These are phyloP conservation scores for Monomorium pharaonis DNA, from an alignment of 1,140 invertebrate species.

Conservation along the genomic window DNA sequence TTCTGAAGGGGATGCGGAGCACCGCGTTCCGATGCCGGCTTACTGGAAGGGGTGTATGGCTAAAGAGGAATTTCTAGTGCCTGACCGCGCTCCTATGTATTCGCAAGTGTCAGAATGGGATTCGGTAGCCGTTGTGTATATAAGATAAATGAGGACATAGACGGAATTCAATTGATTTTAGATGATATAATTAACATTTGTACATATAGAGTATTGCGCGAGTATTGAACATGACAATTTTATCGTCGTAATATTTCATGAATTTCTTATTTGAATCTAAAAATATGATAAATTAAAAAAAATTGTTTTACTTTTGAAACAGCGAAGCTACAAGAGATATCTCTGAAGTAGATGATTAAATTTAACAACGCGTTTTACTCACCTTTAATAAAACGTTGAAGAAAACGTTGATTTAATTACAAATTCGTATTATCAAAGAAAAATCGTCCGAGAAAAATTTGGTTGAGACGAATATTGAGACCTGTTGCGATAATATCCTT, in stretches of 20 bases:
- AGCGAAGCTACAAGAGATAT: not conserved
- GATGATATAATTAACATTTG: slow-evolving; percentile 1
- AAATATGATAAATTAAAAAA: not conserved
- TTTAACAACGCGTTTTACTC: not conserved
- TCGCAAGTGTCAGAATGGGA: not conserved
- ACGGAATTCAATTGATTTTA: not conserved
- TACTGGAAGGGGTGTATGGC: slow-evolving; percentile 41
- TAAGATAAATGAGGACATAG: not conserved
- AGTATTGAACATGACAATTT: slow-evolving; percentile 1
- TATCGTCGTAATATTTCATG: not conserved
- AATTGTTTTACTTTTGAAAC: not conserved
- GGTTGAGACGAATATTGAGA: not conserved
- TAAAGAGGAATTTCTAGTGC: slow-evolving; percentile 62
- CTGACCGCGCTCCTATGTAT: not conserved
- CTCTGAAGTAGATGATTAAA: not conserved
- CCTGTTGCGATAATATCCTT: too few species aligned
- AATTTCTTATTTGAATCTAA: not conserved
- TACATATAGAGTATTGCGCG: not conserved
- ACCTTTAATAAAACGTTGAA: not conserved
- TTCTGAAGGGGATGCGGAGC: slow-evolving; percentile 62
- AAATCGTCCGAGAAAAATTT: not conserved
- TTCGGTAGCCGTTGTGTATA: not conserved
- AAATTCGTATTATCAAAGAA: not conserved
- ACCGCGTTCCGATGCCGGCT: slow-evolving; percentile 61
- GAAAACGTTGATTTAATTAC: not conserved